Percentiles rank a stretch among this genome's conserved stretches.
Evolutionary conservation across 2,888 invertebrate genomes (phyloP).

Genomic region (Papilio elwesi): DNA sequence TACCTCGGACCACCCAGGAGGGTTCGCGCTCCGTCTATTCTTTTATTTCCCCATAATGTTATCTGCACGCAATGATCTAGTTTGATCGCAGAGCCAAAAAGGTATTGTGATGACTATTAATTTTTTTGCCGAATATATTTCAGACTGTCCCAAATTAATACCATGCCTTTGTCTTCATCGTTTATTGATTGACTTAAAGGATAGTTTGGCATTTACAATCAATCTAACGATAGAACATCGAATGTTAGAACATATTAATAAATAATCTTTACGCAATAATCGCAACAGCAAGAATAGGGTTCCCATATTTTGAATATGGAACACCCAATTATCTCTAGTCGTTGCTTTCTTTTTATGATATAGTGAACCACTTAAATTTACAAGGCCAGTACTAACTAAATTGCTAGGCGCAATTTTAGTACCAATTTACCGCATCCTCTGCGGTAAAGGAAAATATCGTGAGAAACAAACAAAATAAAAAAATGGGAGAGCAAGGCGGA

Average conservation of each 20-base stretch:
- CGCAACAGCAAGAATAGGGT: background rate
- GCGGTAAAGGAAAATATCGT: constrained; percentile 19
- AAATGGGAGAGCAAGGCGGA: background rate
- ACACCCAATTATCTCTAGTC: background rate
- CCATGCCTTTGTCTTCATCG: constrained; percentile 10
- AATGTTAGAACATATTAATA: too few species aligned
- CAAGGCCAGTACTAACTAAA: background rate
- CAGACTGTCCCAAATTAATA: background rate
- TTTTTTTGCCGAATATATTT: constrained; percentile 26
- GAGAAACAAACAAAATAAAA: constrained; percentile 5
- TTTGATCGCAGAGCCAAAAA: constrained; percentile 57
- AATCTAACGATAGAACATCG: background rate
- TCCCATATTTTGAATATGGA: background rate
- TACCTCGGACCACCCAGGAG: constrained; percentile 70
- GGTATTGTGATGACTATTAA: constrained; percentile 48
- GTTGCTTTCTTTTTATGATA: background rate
- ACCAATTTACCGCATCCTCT: constrained; percentile 15
- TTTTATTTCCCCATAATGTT: constrained; percentile 73
- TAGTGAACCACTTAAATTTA: background rate
- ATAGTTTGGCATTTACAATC: constrained; percentile 10
- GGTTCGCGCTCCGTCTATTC: constrained; percentile 61
- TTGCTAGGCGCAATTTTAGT: constrained; percentile 14
- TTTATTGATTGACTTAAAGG: constrained; percentile 11
- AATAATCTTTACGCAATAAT: background rate
- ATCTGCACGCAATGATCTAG: constrained; percentile 69